Evolutionary conservation across 2,797 vertebrate genomes (phyloP).

Genomic region (Eupleurogrammus muticus): DNA sequence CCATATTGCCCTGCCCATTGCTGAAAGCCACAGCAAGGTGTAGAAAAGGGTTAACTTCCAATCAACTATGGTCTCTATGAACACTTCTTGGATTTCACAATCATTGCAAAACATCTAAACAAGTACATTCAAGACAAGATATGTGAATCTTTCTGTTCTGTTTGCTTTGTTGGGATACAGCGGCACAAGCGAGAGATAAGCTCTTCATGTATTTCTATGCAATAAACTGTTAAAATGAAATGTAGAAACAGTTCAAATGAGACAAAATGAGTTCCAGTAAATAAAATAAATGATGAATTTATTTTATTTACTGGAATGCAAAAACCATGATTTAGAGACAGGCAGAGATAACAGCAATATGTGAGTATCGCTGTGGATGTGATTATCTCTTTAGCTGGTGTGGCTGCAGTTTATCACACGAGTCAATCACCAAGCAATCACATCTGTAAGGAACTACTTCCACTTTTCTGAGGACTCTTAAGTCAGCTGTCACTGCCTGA

Average conservation of each 20-base stretch:
- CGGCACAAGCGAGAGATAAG: too few species aligned
- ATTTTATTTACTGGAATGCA: conserved; percentile 44
- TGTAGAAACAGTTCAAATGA: background rate
- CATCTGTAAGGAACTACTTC: conserved; percentile 49
- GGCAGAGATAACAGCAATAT: conserved; percentile 40
- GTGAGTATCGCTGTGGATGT: conserved; percentile 47
- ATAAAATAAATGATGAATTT: too few species aligned
- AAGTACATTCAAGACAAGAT: conserved; percentile 58
- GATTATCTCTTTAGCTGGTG: conserved; percentile 55
- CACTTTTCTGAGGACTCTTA: conserved; percentile 63
- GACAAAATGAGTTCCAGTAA: conserved; percentile 4
- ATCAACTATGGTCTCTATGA: background rate
- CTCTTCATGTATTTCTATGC: too few species aligned
- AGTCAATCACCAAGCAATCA: conserved; percentile 57
- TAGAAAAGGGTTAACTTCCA: background rate
- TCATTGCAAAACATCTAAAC: conserved; percentile 27
- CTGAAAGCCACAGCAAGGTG: too few species aligned
- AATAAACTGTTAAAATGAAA: background rate
- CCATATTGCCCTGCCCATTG: too few species aligned
- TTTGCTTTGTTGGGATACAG: background rate
- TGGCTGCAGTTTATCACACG: conserved; percentile 60
- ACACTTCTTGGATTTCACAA: conserved; percentile 51
- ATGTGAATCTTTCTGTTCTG: background rate
- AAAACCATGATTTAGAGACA: conserved; percentile 25
- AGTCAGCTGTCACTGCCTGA: conserved; percentile 31